Base-by-base conservation (phyloP, 2,888 invertebrate species). In the Chrysotoxum bicinctum region DNA sequence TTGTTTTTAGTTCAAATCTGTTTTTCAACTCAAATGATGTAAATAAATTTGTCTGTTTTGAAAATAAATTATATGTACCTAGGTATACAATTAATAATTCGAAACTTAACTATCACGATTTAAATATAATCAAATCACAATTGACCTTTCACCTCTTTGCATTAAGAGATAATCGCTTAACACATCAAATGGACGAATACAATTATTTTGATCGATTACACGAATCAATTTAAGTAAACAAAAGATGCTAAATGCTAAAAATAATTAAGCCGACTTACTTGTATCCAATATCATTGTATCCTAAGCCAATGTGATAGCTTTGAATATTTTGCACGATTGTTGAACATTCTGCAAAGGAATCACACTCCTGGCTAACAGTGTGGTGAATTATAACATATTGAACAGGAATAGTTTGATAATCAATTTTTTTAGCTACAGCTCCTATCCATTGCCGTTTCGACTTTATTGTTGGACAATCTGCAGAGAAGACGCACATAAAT, bases 381-480 rank as follows among this genome's bases (percentile, higher is more conserved):
- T 94, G 94, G 88, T 94, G 93, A 66, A 94, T 93, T 75, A 94
- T 90, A 43, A 94, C 94, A 83, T 93, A 92, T 50, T 92, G 90
- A 2, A 94, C 90, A 0, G 94, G 94, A n/a, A 94, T 89, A 1
- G 93, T 91, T 30, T 94, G 92, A 88, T 95, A 95, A 73, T 93
- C 92, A 5, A 94, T 91, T 7, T 91, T 90, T 4, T 88, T 88
- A 0, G 94, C 91, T 1, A 89, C 89, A 60, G 92, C 89, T 0
- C 93, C 94, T n/a, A 93, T 94, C 96, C 96, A 96, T 66, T 93
- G 91, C 0, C 91, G 90, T 88, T 93, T 93, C 1, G 92, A 90
- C 16, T 95, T 92, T 10, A 95, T 93, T 21, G 91, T 90, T 9
- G 94, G 94, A 88, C 94, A 94, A 26, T 88, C 88, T 76, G 43